Evolutionary conservation across 2,113 vertebrate genomes (phyloP).

Genomic region (Sander lucioperca): DNA sequence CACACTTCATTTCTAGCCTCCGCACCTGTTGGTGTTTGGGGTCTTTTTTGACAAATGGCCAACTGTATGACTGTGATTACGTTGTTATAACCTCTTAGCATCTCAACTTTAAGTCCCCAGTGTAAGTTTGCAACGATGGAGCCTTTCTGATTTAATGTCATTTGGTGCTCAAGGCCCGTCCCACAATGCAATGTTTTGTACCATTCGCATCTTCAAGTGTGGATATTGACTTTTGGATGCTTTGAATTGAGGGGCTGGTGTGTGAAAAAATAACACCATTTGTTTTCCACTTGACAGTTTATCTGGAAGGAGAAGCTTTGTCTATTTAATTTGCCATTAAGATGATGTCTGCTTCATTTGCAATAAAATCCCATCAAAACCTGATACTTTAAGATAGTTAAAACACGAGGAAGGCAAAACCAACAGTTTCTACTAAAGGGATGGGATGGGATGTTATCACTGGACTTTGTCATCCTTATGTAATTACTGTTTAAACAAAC

Average conservation of each 20-base stretch:
- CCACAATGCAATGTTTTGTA: constrained; percentile 60
- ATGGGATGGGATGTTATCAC: constrained; percentile 38
- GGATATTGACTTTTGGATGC: constrained; percentile 73
- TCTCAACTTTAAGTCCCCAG: constrained; percentile 46
- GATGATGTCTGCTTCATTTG: constrained; percentile 53
- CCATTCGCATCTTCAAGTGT: constrained; percentile 62
- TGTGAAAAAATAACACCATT: constrained; percentile 55
- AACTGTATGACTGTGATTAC: constrained; percentile 49
- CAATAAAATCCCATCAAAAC: constrained; percentile 24
- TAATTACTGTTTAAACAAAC: constrained; percentile 82
- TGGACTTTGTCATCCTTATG: constrained; percentile 86
- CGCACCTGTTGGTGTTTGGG: constrained; percentile 46
- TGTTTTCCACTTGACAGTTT: constrained; percentile 68
- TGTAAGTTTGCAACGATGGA: constrained; percentile 47
- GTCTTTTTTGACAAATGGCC: constrained; percentile 59
- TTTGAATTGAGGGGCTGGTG: constrained; percentile 64
- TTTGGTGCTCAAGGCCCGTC: constrained; percentile 51
- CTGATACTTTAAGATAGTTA: constrained; percentile 13
- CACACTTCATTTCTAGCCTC: constrained; percentile 46
- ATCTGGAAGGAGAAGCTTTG: constrained; percentile 38
- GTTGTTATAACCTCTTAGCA: constrained; percentile 56
- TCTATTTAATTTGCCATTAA: constrained; percentile 49
- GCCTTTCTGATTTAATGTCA: constrained; percentile 54
- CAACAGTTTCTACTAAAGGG: constrained; percentile 38
- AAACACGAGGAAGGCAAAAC: constrained; percentile 32